Evolutionary conservation across 2,113 vertebrate species (phyloP), one percentile per base, ranked within the genome.

Genomic region (Baryphthengus martii): DNA sequence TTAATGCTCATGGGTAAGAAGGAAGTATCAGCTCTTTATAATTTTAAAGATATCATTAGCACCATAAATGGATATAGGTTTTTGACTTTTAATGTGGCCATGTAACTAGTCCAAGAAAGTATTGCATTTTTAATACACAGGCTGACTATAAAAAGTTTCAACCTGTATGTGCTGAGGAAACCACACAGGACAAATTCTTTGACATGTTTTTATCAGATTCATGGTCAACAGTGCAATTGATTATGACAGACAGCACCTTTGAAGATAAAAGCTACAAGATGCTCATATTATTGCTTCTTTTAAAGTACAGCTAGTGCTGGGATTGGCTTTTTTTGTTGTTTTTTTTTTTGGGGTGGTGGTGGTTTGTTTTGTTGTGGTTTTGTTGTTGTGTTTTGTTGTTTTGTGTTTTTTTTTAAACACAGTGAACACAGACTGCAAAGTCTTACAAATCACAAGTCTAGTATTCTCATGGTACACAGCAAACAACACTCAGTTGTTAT

Each of bases 221-320:
- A 71, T 35, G 62, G 63, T 62, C 66, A 92, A 49, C 81, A 89
- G n/a, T 65, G 55, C 56, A 94, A 86, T 33, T 29, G 50, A 77
- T 74, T 21, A 18, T 15, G 28, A 72, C 25, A 90, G n/a, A 82
- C 39, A 96, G 90, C 95, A 95, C 92, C 95, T 93, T 17, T 59
- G 37, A 37, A 88, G 13, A 75, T 14, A 89, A 82, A 87, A 85
- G 50, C 29, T 91, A 28, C 25, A 67, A 80, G 79, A 90, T 88
- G 50, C 59, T 94, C 70, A 47, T 1, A 0, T 94, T 96, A 97
- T 94, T 96, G 95, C 94, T 65, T 71, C 67, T 87, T 84, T 39
- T 5, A 3, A 89, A 55, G 28, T 91, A 85, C 70, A 91, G 26
- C 56, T 75, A 93, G 81, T 91, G 81, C 81, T 81, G 39, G 5